Evolutionary conservation across 2,113 vertebrate species (phyloP), one percentile per base, ranked within the genome.

Genomic region (Lethenteron reissneri): DNA sequence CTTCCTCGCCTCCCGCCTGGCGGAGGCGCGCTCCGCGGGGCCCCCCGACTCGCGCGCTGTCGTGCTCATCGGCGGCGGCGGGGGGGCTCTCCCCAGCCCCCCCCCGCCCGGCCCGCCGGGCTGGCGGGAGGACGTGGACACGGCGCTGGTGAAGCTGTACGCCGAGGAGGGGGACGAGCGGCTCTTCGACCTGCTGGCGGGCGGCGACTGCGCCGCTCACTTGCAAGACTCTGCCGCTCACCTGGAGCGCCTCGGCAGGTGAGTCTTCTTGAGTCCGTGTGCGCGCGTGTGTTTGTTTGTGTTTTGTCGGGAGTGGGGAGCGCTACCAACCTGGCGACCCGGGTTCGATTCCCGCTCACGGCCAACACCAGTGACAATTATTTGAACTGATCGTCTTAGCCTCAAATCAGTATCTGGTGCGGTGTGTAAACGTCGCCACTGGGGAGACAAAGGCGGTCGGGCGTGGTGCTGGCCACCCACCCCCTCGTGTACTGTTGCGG

Each of bases 181-280:
- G 76, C 83, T 99, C 17, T 80, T 97, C 70, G 94, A 95, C 79
- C 83, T 99, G 57, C 77, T 99, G 0, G 87, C 85, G 73, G 87
- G 88, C 0, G 87, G 88, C 0, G 89, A 95, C 76, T 97, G 97
- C 70, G 81, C 84, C 74, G 97, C 92, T 70, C 80, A 92, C 19
- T 74, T 99, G 15, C 77, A 87, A 4, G 94, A 99, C 76, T 86
- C 91, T 2, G 83, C 84, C 12, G 84, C 85, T 15, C 97, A 92
- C 87, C 82, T 99, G 64, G 90, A 99, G 75, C 96, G 94, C 78
- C 86, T 95, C 80, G 84, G 87, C 78, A 97, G 91, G 94, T 97
- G 76, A 80, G 90, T 79, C 73, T 68, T 79, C 73, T 68, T 57
- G 56, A 17, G 64, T 12, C 17, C 11, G n/a, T 69, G 56, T 68